Evolutionary conservation across 1,140 invertebrate species (phyloP).

Genomic region (Helicoverpa armigera): DNA sequence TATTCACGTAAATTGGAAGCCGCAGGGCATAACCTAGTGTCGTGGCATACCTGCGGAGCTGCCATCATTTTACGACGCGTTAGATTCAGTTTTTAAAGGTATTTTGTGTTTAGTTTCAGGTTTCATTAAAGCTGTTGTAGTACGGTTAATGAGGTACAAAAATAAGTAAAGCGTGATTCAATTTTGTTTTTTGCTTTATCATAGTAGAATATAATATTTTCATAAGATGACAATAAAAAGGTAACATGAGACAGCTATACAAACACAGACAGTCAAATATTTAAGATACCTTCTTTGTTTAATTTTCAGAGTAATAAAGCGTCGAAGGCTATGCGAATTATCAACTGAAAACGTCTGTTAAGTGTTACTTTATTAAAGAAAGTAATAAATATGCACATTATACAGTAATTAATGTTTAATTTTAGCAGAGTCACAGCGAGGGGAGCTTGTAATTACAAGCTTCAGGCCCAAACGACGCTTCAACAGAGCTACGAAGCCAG

Average conservation of each 20-base stretch:
- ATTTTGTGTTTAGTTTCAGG: background rate
- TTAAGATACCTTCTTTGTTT: background rate
- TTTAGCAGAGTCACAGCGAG: background rate
- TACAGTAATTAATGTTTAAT: constrained; percentile 51
- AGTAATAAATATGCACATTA: constrained; percentile 36
- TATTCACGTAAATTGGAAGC: constrained; percentile 16
- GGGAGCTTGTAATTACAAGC: constrained; percentile 44
- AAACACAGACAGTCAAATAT: background rate
- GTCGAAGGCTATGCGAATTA: background rate
- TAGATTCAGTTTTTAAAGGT: background rate
- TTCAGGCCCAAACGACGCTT: constrained; percentile 19
- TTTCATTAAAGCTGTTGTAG: background rate
- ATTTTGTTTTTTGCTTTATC: no score
- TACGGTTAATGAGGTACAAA: no score
- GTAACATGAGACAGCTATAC: background rate
- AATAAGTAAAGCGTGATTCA: no score
- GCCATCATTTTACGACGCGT: background rate
- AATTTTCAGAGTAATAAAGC: background rate
- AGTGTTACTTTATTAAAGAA: constrained; percentile 27
- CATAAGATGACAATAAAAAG: background rate
- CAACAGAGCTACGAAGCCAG: background rate
- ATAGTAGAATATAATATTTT: no score
- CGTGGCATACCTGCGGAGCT: background rate
- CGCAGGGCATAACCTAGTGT: constrained; percentile 1
- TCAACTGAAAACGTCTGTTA: constrained; percentile 4